phyloP scores from a whole-genome alignment of 2,113 vertebrate species.

The Brienomyrus longianalis region DNA sequence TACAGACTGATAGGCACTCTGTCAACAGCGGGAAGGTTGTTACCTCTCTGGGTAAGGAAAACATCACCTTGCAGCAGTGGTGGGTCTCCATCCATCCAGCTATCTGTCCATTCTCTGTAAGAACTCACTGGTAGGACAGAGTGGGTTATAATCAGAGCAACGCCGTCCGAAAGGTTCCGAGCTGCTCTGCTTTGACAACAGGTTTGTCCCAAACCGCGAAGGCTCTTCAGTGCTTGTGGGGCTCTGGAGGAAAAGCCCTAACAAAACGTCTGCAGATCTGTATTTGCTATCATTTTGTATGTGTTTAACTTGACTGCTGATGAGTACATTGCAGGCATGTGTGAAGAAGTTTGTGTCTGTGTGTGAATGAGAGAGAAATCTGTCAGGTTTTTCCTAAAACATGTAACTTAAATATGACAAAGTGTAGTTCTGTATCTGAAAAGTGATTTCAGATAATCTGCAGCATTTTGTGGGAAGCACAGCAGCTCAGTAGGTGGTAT shows the following conservation, averaged over 20 bases:
- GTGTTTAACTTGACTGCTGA: not conserved
- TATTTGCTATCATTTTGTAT: not conserved
- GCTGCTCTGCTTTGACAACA: no score
- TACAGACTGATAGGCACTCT: not conserved
- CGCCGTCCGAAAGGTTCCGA: no score
- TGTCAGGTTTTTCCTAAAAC: no score
- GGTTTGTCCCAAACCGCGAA: no score
- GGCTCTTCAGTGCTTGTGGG: not conserved
- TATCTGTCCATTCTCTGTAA: not conserved
- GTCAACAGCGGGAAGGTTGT: not conserved
- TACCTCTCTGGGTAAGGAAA: not conserved
- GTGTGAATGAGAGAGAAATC: not conserved
- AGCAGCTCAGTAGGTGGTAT: not conserved
- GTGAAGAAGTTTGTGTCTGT: not conserved
- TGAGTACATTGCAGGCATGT: not conserved
- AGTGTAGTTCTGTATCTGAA: not conserved
- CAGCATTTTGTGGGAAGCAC: not conserved
- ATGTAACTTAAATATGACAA: not conserved
- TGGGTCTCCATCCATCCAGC: not conserved
- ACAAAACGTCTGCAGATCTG: not conserved
- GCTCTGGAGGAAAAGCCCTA: not conserved
- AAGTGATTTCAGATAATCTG: not conserved
- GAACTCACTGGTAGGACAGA: no score
- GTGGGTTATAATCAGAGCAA: no score
- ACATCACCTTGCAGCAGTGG: not conserved